Evolutionary conservation across 1,140 invertebrate genomes (phyloP), one percentile per base, ranked within the genome.

Genomic region (Trachymyrmex cornetzi): DNA sequence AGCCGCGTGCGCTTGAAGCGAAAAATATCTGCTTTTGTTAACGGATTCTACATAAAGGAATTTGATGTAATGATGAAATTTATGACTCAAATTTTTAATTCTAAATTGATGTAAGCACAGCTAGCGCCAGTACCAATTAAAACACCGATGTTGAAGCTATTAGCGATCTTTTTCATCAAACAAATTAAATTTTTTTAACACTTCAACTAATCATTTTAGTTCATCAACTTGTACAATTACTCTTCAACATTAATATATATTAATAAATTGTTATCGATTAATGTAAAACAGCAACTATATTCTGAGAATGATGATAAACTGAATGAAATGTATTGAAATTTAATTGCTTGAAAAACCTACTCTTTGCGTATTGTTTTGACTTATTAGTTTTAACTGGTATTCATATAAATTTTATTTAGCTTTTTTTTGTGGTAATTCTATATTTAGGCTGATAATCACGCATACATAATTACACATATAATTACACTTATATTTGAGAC

Each of bases 1-100:
- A 48, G 4, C 30, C 34, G 22, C 19, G 57, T n/a, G 22, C 14
- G 24, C 9, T 16, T 4, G 19, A 77, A 77, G 19, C 12, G n/a
- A 22, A 77, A 64, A 64, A 64, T 77, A 63, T 48, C 7, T 16
- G 16, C 22, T 16, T 66, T 64, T 30, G 34, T 48, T 57, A 57
- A 11, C n/a, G 30, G n/a, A 3, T 19, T 34, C 2, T 16, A 5
- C 7, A 3, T 5, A 3, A 9, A 59, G 53, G 14, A 75, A 59
- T 30, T 57, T 74, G 55, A 34, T 55, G 57, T 74, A 55, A 72
- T 53, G 22, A 55, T n/a, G 44, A 72, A 72, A 69, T 69, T 69
- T 48, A 48, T 16, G n/a, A 38, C 4, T 67, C n/a, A 34, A 44
- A 14, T 7, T 69, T 69, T 69, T 69, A 44, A 69, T 48, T 44